Percentiles rank a stretch among this genome's conserved stretches.
Evolutionary conservation across 2,888 invertebrate species (phyloP).

Genomic region (Malthinus flaveolus): DNA sequence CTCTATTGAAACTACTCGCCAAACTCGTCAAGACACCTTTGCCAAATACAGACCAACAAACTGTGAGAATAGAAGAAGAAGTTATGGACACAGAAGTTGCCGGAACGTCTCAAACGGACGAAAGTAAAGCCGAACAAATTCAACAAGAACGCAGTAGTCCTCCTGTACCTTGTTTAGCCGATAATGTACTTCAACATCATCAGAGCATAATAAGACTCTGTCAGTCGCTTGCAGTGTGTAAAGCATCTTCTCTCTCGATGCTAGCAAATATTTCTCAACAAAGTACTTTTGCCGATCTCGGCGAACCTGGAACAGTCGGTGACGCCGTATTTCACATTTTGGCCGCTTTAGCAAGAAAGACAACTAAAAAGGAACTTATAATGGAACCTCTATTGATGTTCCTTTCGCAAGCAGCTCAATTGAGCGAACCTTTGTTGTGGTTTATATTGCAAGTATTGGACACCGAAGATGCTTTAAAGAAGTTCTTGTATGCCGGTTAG

Average conservation of each 20-base stretch:
- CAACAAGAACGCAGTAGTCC: conserved; percentile 48
- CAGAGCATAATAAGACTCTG: conserved; percentile 83
- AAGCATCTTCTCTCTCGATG: conserved; percentile 70
- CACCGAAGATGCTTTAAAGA: conserved; percentile 71
- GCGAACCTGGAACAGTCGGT: conserved; percentile 77
- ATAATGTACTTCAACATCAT: conserved; percentile 73
- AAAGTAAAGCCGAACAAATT: conserved; percentile 75
- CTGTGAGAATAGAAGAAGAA: conserved; percentile 37
- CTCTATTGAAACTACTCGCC: conserved; percentile 66
- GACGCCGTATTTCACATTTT: conserved; percentile 88
- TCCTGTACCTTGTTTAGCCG: conserved; percentile 70
- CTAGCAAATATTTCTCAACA: conserved; percentile 53
- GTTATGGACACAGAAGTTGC: conserved; percentile 53
- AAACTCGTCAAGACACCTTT: conserved; percentile 67
- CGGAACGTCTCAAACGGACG: conserved; percentile 74
- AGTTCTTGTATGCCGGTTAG: conserved; percentile 71
- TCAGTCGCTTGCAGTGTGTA: conserved; percentile 77
- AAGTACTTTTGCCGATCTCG: conserved; percentile 39
- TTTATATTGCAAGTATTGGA: conserved; percentile 80
- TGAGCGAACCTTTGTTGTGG: conserved; percentile 87
- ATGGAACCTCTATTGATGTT: conserved; percentile 78
- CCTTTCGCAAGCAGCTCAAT: conserved; percentile 60
- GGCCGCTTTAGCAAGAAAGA: conserved; percentile 73
- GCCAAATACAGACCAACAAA: conserved; percentile 55
- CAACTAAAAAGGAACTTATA: conserved; percentile 74